Evolutionary conservation across 2,797 vertebrate species (phyloP), one percentile per base, ranked within the genome.

Genomic region (Cheracebus regulus): DNA sequence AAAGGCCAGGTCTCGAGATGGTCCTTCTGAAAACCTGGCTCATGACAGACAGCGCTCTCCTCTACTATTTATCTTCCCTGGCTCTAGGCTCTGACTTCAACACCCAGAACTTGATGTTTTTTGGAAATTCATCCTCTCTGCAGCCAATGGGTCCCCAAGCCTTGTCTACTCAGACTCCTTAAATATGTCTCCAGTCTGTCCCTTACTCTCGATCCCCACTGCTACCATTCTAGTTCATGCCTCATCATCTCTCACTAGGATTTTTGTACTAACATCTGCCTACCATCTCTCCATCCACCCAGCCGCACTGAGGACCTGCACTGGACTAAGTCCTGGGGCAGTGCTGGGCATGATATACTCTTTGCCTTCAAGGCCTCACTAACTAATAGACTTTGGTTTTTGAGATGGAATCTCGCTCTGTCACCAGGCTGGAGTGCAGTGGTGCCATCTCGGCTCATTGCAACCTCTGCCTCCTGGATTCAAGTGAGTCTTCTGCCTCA

Each of bases 1-100:
- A 88, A 95, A 98, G 95, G 87, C 96, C 97, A 96, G 64, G 83
- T 93, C 97, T 97, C 64, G 26, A 97, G 97, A 90, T 92, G 89
- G 85, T 75, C 95, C 87, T 96, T 90, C 52, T 30, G 92, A 87
- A 97, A 95, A 80, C 52, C 93, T n/a, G 76, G 79, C 91, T 90
- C 64, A 92, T 0, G 13, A 96, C 91, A 93, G 82, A 96, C 93
- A 93, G 79, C 84, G 39, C 75, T 92, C n/a, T 84, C 30, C 13
- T 81, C 86, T 80, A 79, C 94, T 93, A 70, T 98, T 96, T 98
- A 92, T 96, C 90, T 96, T 96, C 55, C 46, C 30, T 90, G 82
- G 79, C 89, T 94, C 92, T 90, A 82, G 88, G 92, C 72, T 86
- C 67, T 94, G 82, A 87, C 80, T 96, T 95, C 64, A 87, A 93